Base-by-base conservation (phyloP, 2,888 invertebrate genomes). In the Drosophila kambysellisi region DNA sequence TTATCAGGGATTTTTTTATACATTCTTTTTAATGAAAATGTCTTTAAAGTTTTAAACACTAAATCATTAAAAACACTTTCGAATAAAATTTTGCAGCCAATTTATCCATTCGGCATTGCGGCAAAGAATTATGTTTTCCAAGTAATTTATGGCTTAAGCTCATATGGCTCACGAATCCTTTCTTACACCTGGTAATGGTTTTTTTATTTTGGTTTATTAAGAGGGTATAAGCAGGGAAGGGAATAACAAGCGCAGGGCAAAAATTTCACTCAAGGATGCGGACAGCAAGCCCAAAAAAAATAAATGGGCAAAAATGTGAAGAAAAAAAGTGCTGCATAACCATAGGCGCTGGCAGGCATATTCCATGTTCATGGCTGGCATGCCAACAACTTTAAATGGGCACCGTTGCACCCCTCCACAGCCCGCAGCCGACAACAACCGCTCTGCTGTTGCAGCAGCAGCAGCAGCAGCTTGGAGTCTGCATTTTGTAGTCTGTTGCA, bases 271-370 rank as follows among this genome's bases (percentile, higher is more conserved):
- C 66, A 75, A 75, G 78, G 78, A 82, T 80, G 79, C 70, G 82
- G 70, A 54, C 54, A 70, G 53, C 63, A 53, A 48, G 41, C 57
- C 32, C 20, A 54, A 43, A 54, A 52, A 15, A 50, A 39, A 64
- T 62, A 29, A 29, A 50, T 29, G 53, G 53, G 25, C 11, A 51
- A 32, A 32, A 50, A 52, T 30, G 46, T 9, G 46, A 17, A 17
- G 62, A 76, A 72, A 76, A 73, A 70, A 70, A 20, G 37, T 65
- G 69, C 39, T 70, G 79, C 75, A 85, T 89, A 89, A 83, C 82
- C 89, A 71, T 84, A 78, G 88, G 79, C 84, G 76, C 74, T 78
- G 69, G 33, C 59, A 66, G 67, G 76, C 70, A 74, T 74, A 70
- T 60, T 71, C 61, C 66, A 66, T 71, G 84, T 61, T 59, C 82